Base-by-base conservation (phyloP, 2,888 invertebrate species). In the Trachelus tabidus region DNA sequence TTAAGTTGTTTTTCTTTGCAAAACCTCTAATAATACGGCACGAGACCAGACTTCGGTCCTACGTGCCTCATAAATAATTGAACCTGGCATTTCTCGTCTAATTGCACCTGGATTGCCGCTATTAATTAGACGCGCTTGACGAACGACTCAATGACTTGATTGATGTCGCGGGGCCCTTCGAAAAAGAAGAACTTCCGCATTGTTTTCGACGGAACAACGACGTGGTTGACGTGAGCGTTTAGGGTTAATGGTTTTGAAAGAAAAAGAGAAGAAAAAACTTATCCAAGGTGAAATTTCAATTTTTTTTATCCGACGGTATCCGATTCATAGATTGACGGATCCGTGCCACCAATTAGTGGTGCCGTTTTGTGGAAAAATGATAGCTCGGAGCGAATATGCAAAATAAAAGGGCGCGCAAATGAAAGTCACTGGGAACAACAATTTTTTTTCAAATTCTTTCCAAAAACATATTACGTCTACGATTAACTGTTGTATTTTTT, bases 1-100 rank as follows among this genome's bases (percentile, higher is more conserved):
- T 40, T 15, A 15, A 4, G 1, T 40, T 12, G 4, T 23, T 40
- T 23, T 40, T 40, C 15, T 40, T 23, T 56, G 23, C 40, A 56
- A 56, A 56, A 56, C 40, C 40, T 56, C 40, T 12, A 40, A 40
- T 40, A 56, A 56, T 2, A 23, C 40, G 23, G 9, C 0, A 56
- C 23, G 40, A 56, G 40, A 56, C 1, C 40, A 56, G 40, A 56
- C 23, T 56, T 23, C 23, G 9, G 40, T 56, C 40, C 40, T 56
- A 9, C 40, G 40, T 56, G 40, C 23, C 71, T 71, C 71, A 71
- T 71, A 4, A 71, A 71, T 71, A 71, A 71, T 71, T 71, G 71
- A 71, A 31, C 71, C 15, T 71, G 31, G 71, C 4, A 33, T 31
- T 71, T 71, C 9, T 31, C 71, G 0, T 71, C 33, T 71, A 71